These are phyloP conservation scores for Hypotaenidia okinawae DNA, from an alignment of 2,797 vertebrate genomes.

Conservation along the genomic window DNA sequence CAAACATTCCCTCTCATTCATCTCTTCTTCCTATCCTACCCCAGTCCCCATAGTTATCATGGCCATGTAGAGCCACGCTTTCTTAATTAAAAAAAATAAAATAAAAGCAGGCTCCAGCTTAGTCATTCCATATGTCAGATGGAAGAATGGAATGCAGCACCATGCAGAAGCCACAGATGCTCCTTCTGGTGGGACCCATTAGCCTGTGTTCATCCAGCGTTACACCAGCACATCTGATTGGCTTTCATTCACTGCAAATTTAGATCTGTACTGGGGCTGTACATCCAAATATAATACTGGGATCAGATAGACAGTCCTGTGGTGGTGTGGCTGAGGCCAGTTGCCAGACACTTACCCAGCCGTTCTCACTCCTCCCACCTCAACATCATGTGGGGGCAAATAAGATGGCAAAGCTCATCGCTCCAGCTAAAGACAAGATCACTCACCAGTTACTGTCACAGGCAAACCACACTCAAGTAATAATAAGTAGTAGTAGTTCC, in stretches of 20 bases:
- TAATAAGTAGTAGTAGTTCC: too few species aligned
- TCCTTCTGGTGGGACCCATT: background rate
- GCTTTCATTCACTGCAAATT: background rate
- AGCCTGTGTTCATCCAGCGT: background rate
- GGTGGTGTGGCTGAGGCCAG: rapidly evolving
- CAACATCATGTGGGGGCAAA: background rate
- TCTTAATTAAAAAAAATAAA: background rate
- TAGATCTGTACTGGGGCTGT: background rate
- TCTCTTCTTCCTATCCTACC: background rate
- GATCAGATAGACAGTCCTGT: rapidly evolving
- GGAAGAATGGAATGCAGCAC: background rate
- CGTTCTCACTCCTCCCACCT: background rate
- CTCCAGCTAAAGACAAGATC: background rate
- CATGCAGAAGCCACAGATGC: background rate
- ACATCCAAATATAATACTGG: rapidly evolving
- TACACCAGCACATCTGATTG: background rate
- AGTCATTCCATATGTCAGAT: background rate
- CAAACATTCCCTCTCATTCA: background rate
- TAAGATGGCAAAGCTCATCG: rapidly evolving
- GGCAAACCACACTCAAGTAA: too few species aligned
- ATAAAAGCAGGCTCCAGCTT: background rate
- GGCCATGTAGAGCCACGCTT: rapidly evolving
- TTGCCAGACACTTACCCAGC: rapidly evolving
- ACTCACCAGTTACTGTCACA: background rate
- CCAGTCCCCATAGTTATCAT: background rate